phyloP scores from a whole-genome alignment of 2,797 vertebrate species.

The Malurus leucopterus region DNA sequence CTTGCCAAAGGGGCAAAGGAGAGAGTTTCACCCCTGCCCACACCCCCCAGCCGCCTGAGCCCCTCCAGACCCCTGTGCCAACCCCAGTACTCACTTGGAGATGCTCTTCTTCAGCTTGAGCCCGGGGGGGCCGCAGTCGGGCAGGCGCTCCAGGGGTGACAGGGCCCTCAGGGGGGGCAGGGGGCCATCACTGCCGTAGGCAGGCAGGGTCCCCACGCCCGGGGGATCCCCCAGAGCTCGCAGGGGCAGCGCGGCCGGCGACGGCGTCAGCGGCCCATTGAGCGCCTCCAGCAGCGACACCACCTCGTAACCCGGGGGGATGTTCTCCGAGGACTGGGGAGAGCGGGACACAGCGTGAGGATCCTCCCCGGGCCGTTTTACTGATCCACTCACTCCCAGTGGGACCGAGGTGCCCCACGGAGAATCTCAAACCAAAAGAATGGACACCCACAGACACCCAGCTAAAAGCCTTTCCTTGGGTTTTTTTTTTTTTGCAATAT shows the following conservation, averaged over 20 bases:
- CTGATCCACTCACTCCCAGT: neutral
- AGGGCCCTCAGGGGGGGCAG: conserved; percentile 77
- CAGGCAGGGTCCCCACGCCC: conserved; percentile 78
- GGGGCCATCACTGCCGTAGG: conserved; percentile 82
- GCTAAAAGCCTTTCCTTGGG: fast-evolving
- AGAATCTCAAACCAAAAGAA: neutral
- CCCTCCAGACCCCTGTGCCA: fast-evolving
- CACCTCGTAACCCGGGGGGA: conserved; percentile 91
- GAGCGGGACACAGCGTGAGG: neutral
- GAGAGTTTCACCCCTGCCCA: neutral
- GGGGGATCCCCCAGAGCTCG: conserved; percentile 77
- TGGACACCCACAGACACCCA: fast-evolving
- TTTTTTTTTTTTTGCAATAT: fast-evolving
- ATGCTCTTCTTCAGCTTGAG: conserved; percentile 87
- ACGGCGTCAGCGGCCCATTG: conserved; percentile 89
- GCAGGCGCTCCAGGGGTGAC: conserved; percentile 83
- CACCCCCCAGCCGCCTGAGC: neutral
- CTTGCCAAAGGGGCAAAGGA: conserved; percentile 54
- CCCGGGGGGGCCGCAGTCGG: conserved; percentile 77
- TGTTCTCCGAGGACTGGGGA: conserved; percentile 88
- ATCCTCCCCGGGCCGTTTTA: fast-evolving
- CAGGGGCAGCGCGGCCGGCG: conserved; percentile 77
- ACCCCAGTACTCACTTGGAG: conserved; percentile 84
- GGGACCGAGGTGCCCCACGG: neutral
- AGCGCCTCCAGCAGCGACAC: conserved; percentile 95